phyloP scores from a whole-genome alignment of 2,797 vertebrate genomes.

The Cercopithecus diana region DNA sequence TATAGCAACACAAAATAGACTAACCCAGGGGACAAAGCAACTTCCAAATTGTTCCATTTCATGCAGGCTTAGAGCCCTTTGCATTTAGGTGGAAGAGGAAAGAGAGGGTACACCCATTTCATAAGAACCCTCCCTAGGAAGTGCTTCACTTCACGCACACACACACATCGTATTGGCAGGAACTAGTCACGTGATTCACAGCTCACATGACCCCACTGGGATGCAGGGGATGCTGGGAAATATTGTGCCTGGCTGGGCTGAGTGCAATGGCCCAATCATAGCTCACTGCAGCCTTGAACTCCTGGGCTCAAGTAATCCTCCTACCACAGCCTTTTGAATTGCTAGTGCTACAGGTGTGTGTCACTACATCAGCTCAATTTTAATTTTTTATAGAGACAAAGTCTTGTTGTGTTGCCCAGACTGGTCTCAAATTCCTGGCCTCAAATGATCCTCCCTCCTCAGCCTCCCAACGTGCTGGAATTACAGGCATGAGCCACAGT shows the following conservation, averaged over 20 bases:
- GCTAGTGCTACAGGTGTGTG: neutral
- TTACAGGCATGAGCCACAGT: neutral
- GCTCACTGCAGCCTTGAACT: neutral
- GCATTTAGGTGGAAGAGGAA: neutral
- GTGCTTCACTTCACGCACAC: neutral
- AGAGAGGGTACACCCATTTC: accelerated
- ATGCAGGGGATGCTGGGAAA: neutral
- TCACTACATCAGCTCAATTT: neutral
- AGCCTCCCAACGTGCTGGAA: neutral
- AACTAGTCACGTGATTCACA: neutral
- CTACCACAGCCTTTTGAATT: neutral
- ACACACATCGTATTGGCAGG: neutral
- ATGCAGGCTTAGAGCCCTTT: neutral
- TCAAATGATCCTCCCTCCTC: too few species aligned
- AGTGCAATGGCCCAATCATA: too few species aligned
- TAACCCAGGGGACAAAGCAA: neutral
- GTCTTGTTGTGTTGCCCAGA: neutral
- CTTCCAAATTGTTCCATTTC: neutral
- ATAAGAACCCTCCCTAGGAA: neutral
- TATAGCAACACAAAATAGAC: too few species aligned
- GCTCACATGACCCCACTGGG: neutral
- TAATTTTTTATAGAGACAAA: neutral
- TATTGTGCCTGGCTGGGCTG: neutral
- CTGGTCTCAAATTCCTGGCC: too few species aligned
- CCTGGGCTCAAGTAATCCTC: neutral